Evolutionary conservation across 2,888 invertebrate species (phyloP), one percentile per base, ranked within the genome.

Genomic region (Lamellibrachia columna): DNA sequence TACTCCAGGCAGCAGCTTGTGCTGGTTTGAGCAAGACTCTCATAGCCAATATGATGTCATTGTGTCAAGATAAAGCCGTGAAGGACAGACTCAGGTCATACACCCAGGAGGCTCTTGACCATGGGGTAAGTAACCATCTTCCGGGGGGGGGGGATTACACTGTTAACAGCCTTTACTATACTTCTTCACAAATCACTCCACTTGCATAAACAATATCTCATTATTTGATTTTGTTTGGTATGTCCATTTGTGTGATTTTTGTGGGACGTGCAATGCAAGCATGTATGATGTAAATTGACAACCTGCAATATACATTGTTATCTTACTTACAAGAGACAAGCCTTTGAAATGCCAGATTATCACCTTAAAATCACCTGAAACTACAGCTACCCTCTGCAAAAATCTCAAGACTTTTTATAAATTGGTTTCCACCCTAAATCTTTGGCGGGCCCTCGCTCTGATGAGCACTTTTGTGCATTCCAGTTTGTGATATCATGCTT

Each of bases 61-160:
- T n/a, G 6, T 75, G 75, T 75, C 15, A 94, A 53, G 94, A 94
- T 28, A 94, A 95, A 53, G 94, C 93, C n/a, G 94, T 95, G 6
- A 96, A 96, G 92, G 94, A 95, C 40, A 94, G 94, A 92, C 93
- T 96, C 52, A 95, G 95, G 93, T 93, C 94, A 22, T 94, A 94
- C 90, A 96, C 96, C 9, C 94, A 95, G 53, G 95, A 96, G 92
- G 96, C 96, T 7, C 92, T 96, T 40, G 94, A 95, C 6, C 93
- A 95, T 94, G 96, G 96, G 93, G 96, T 96, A 94, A 93, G 94
- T 75, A 75, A 22, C 75, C 55, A 55, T 55, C 9, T 55, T 55
- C 9, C 55, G 9, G 55, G 9, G 55, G 55, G 55, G 55, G 55
- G 1, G 55, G 9, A 7, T 75, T 75, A 22, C n/a, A 4, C 15